These are phyloP conservation scores for Hiodon alosoides DNA, from an alignment of 2,113 vertebrate species.

Conservation along the genomic window DNA sequence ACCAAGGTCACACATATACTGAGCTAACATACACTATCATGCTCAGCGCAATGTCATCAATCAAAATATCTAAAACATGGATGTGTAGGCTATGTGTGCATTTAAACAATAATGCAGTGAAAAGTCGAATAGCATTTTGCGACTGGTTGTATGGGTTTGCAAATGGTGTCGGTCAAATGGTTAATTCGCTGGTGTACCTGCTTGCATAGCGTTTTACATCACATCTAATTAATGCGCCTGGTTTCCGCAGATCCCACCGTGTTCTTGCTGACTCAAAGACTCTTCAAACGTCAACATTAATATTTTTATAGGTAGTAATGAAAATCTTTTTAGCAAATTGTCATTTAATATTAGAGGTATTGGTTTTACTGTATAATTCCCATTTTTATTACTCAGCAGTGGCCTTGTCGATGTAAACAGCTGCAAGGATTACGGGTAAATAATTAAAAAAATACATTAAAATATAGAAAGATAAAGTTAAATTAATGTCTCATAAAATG, in stretches of 20 bases:
- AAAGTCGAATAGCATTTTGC: not conserved
- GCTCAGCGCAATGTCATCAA: not conserved
- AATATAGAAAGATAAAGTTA: not conserved
- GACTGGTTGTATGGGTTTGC: not conserved
- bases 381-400: no score
- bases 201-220: constrained; percentile 7
- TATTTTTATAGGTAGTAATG: not conserved
- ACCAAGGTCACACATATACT: constrained; percentile 18
- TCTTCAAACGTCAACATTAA: not conserved
- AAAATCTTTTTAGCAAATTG: not conserved
- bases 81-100: not conserved
- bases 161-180: not conserved
- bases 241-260: not conserved
- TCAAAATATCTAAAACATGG: not conserved
- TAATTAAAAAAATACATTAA: not conserved
- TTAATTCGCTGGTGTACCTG: constrained; percentile 16
- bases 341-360: no score
- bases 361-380: no score
- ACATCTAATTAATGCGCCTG: constrained; percentile 1
- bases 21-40: not conserved
- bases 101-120: not conserved
- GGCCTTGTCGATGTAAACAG: no score
- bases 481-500: not conserved
- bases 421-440: not conserved
- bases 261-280: no score